Evolutionary conservation across 2,797 vertebrate species (phyloP).

Genomic region (Labroides dimidiatus): DNA sequence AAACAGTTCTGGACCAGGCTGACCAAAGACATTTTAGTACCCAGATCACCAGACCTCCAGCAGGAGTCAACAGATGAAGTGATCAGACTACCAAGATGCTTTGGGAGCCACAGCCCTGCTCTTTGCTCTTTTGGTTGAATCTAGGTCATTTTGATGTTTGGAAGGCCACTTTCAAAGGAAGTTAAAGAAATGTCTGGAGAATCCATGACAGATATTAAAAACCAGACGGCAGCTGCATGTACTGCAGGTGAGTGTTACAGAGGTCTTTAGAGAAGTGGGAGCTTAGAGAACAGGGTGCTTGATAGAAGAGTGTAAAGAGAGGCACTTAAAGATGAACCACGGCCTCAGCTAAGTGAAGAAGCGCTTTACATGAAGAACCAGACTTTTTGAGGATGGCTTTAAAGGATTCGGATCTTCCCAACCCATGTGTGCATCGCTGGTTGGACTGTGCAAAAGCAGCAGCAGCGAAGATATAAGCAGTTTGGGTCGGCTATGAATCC

Average conservation of each 20-base stretch:
- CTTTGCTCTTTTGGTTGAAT: conserved; percentile 62
- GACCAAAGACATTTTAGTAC: conserved; percentile 65
- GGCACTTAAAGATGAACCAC: conserved; percentile 61
- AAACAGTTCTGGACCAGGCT: conserved; percentile 75
- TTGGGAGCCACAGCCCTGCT: conserved; percentile 67
- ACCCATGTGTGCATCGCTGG: conserved; percentile 1
- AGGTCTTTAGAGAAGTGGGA: conserved; percentile 51
- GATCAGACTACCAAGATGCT: conserved; percentile 69
- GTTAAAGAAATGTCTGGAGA: background rate
- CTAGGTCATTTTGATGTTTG: conserved; percentile 8
- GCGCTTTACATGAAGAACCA: conserved; percentile 49
- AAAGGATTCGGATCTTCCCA: conserved; percentile 8
- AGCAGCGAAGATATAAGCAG: background rate
- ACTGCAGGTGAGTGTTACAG: conserved; percentile 27
- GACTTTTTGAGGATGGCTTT: conserved; percentile 28
- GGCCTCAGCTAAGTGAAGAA: conserved; percentile 56
- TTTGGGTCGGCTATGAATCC: conserved; percentile 6
- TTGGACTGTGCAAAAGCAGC: conserved; percentile 16
- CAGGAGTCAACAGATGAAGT: conserved; percentile 28
- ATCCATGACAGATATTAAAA: conserved; percentile 3
- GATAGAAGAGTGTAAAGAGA: conserved; percentile 45
- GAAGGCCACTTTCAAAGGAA: conserved; percentile 4
- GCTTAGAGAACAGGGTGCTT: conserved; percentile 52
- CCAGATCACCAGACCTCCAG: conserved; percentile 48
- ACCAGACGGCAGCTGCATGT: conserved; percentile 40